Percentiles rank a stretch among this genome's conserved stretches.
phyloP scores from a whole-genome alignment of 2,113 vertebrate genomes.

The Ceyx melanurus region DNA sequence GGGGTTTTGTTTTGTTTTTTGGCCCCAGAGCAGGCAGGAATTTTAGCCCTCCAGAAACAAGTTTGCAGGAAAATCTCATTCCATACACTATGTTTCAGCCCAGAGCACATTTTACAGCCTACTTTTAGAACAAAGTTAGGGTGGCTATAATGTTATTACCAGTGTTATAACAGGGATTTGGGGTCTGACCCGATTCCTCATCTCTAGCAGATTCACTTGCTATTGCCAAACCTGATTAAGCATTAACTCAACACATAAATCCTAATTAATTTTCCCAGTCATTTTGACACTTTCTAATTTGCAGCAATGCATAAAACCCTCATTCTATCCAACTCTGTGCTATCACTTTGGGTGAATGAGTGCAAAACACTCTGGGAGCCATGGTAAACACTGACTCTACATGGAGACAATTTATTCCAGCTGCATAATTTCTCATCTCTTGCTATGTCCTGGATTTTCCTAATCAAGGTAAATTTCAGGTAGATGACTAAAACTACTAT shows the following conservation, averaged over 20 bases:
- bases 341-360: neutral
- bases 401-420: neutral
- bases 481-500: neutral
- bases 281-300: neutral
- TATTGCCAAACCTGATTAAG: constrained; percentile 32
- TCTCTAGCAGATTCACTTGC: neutral
- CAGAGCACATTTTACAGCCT: neutral
- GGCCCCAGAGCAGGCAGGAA: neutral
- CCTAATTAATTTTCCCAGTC: constrained; percentile 9
- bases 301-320: neutral
- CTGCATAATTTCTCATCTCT: neutral
- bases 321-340: neutral
- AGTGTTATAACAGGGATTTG: neutral
- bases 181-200: neutral
- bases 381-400: neutral
- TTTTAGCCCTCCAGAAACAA: neutral
- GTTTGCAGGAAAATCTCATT: neutral
- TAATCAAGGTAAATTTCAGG: neutral
- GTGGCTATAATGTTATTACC: neutral
- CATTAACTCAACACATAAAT: constrained; percentile 36
- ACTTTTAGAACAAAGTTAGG: constrained; percentile 1
- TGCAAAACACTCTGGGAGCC: neutral
- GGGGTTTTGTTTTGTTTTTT: neutral
- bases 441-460: neutral
- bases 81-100: neutral